Evolutionary conservation across 2,888 invertebrate species (phyloP).

Genomic region (Pachycephus smyrnensis): DNA sequence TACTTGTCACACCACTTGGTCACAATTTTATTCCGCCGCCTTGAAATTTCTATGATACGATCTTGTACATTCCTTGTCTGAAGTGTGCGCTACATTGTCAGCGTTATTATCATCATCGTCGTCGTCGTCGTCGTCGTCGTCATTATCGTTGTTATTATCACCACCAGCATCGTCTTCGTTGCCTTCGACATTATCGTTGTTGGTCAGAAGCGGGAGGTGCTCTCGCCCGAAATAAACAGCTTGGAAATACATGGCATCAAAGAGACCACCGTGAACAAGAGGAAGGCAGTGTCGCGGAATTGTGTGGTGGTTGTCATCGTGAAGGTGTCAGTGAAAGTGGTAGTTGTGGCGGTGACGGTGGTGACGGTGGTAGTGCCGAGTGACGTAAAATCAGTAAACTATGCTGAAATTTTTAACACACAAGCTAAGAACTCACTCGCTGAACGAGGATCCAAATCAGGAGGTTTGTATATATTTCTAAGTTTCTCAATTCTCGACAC

Average conservation of each 20-base stretch:
- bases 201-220: not conserved
- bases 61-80: not conserved
- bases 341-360: conserved; percentile 16
- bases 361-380: conserved; percentile 29
- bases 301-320: conserved; percentile 21
- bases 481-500: not conserved
- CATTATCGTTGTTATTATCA: too few relatives aligned
- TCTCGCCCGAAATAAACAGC: conserved; percentile 3
- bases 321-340: conserved; percentile 6
- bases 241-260: conserved; percentile 22
- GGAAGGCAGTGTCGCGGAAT: conserved; percentile 9
- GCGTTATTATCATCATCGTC: not conserved
- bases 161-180: not conserved
- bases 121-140: not conserved
- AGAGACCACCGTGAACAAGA: conserved; percentile 16
- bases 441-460: conserved; percentile 83
- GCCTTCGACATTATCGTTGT: not conserved
- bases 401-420: conserved; percentile 89
- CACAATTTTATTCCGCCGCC: not conserved
- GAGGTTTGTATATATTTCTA: conserved; percentile 72
- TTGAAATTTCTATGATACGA: not conserved
- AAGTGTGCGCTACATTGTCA: not conserved
- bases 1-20: not conserved
- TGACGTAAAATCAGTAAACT: conserved; percentile 69
- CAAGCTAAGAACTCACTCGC: conserved; percentile 86